phyloP scores from a whole-genome alignment of 2,797 vertebrate genomes.

The Typhlichthys subterraneus region DNA sequence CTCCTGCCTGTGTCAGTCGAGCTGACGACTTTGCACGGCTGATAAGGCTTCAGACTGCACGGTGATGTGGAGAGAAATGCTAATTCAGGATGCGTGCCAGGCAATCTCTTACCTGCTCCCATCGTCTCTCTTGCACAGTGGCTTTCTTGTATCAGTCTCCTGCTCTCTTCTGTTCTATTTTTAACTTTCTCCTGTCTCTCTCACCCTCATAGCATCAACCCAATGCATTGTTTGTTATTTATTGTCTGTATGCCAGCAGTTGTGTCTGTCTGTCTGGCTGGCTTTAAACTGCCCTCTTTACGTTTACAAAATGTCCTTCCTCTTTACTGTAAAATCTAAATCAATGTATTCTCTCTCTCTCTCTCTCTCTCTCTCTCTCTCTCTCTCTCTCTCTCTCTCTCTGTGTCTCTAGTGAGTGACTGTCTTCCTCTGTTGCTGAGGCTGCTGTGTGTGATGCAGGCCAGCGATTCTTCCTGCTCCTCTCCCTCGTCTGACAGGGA shows the following conservation, averaged over 20 bases:
- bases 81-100: conserved; percentile 32
- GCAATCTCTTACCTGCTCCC: conserved; percentile 9
- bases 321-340: neutral
- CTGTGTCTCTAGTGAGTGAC: conserved; percentile 35
- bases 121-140: neutral
- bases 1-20: conserved; percentile 21
- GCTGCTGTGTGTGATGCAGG: conserved; percentile 84
- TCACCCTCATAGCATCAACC: neutral
- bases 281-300: neutral
- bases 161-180: neutral
- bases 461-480: conserved; percentile 61
- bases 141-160: neutral
- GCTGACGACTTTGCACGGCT: conserved; percentile 16
- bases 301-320: neutral
- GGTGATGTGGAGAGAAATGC: conserved; percentile 36
- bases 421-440: conserved; percentile 79
- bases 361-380: neutral
- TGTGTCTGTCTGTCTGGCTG: no score
- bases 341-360: neutral
- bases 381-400: neutral
- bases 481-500: conserved; percentile 59
- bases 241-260: neutral
- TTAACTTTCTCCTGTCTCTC: neutral
- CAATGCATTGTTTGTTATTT: neutral
- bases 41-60: conserved; percentile 20